phyloP scores from a whole-genome alignment of 2,113 vertebrate genomes.

The Machaerirhynchus nigripectus region DNA sequence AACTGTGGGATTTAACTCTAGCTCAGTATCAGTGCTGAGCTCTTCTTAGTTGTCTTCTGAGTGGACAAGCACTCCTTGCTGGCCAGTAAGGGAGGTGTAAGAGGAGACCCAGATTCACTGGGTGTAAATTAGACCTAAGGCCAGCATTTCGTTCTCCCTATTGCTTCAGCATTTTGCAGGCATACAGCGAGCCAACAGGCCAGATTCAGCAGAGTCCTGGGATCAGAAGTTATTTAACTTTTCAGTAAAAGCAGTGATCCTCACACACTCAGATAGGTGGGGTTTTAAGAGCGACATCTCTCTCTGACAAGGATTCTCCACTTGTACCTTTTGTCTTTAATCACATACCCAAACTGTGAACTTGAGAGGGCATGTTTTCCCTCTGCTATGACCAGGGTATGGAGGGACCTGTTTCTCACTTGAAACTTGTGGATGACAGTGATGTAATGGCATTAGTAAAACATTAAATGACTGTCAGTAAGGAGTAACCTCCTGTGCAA shows the following conservation, averaged over 20 bases:
- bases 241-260: background rate
- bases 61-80: background rate
- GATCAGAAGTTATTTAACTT: background rate
- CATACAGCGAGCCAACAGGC: background rate
- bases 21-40: background rate
- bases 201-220: background rate
- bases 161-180: background rate
- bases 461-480: background rate
- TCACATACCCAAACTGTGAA: background rate
- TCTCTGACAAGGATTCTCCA: background rate
- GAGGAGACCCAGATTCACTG: background rate
- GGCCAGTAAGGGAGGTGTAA: background rate
- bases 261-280: background rate
- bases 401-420: background rate
- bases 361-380: background rate
- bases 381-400: background rate
- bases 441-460: background rate
- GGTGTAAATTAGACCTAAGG: fast-evolving
- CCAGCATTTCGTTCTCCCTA: background rate
- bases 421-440: background rate
- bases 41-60: background rate
- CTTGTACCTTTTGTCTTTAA: background rate
- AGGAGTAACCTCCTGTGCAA: background rate
- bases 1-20: background rate
- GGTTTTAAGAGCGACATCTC: background rate